Percentiles rank a stretch among this genome's conserved stretches.
Conservation (phyloP, 1,140 invertebrate species). For the Proales similis region DNA sequence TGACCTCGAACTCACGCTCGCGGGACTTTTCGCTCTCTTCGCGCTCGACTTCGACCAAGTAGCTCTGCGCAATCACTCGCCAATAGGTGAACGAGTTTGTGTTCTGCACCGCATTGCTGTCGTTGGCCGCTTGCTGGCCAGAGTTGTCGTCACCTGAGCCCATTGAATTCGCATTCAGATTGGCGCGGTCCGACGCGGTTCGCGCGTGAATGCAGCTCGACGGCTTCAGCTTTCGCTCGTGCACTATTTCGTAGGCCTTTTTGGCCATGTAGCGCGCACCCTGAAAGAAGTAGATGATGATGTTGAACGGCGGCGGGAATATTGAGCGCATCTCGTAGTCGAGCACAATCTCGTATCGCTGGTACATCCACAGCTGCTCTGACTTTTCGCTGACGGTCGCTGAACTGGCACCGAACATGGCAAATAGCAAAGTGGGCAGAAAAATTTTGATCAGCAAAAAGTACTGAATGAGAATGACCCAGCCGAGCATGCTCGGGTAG, state of each 20-base stretch:
- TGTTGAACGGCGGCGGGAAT: conserved; percentile 32
- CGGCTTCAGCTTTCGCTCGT: too few species aligned
- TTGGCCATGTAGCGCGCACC: too few species aligned
- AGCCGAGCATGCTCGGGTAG: conserved; percentile 48
- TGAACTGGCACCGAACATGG: conserved; percentile 52
- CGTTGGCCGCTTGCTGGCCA: too few species aligned
- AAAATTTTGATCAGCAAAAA: conserved; percentile 53
- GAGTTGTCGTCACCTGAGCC: too few species aligned
- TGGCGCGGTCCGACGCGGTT: too few species aligned
- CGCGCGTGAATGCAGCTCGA: too few species aligned
- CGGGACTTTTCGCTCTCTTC: conserved; percentile 23
- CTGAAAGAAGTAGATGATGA: conserved; percentile 23
- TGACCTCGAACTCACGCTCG: conserved; percentile 17
- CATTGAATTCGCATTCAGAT: too few species aligned
- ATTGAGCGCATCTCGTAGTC: conserved; percentile 52
- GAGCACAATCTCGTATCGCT: conserved; percentile 53
- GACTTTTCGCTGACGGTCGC: conserved; percentile 47
- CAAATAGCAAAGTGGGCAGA: conserved; percentile 53
- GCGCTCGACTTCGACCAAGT: conserved; percentile 1
- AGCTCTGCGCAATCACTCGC: conserved; percentile 13
- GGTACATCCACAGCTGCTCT: conserved; percentile 52
- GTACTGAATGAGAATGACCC: conserved; percentile 53
- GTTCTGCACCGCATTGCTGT: too few species aligned
- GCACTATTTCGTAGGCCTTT: too few species aligned
- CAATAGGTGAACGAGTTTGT: conserved; percentile 33